phyloP scores from a whole-genome alignment of 2,797 vertebrate species.

The Apogon hyalosoma region DNA sequence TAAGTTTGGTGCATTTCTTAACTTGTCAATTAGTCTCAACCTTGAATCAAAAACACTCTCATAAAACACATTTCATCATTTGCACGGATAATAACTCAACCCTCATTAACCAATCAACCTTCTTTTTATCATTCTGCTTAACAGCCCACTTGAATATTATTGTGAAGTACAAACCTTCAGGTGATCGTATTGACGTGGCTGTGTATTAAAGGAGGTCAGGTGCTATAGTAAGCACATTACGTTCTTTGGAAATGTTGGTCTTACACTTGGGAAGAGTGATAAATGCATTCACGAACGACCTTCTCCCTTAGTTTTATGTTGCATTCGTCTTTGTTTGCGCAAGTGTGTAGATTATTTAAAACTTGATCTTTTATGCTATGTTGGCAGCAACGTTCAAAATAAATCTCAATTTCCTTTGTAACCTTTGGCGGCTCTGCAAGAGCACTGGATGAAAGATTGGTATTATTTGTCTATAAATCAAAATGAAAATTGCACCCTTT shows the following conservation, averaged over 20 bases:
- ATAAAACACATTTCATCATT: conserved; percentile 21
- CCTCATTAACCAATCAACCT: conserved; percentile 9
- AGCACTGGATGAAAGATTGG: conserved; percentile 84
- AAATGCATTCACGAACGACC: conserved; percentile 61
- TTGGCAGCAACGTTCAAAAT: conserved; percentile 76
- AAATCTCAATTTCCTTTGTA: conserved; percentile 84
- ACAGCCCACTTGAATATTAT: not conserved
- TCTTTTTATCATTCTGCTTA: not conserved
- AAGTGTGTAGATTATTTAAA: conserved; percentile 77
- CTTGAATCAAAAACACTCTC: conserved; percentile 39
- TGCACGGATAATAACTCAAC: conserved; percentile 17
- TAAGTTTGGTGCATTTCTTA: conserved; percentile 12
- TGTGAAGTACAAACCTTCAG: not conserved
- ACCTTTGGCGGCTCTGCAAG: conserved; percentile 84
- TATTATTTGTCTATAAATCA: conserved; percentile 85
- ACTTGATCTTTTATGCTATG: conserved; percentile 71
- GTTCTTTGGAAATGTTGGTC: not conserved
- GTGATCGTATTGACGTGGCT: not conserved
- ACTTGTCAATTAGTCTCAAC: conserved; percentile 46
- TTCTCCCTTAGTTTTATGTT: conserved; percentile 70
- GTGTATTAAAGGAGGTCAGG: not conserved
- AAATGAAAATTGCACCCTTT: conserved; percentile 84
- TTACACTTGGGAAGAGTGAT: conserved; percentile 38
- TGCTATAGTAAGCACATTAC: not conserved
- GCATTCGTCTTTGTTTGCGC: conserved; percentile 73